phyloP scores from a whole-genome alignment of 2,888 invertebrate species.

The Synanthedon myopaeformis region DNA sequence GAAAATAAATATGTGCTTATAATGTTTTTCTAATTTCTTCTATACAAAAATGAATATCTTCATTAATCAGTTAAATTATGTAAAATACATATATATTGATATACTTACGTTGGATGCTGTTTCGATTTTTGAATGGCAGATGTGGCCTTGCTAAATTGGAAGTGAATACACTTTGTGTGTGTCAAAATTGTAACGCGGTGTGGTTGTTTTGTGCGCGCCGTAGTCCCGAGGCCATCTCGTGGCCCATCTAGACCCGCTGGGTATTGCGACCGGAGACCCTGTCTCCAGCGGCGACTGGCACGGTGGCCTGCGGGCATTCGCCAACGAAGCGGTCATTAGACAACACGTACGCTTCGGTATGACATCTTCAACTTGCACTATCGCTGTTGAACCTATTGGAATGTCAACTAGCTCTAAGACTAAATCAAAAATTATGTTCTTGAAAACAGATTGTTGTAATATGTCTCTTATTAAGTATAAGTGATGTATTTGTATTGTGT shows the following conservation, averaged over 20 bases:
- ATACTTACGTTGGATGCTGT: no score
- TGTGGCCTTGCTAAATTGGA: no score
- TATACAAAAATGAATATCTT: no score
- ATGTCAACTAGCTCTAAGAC: constrained; percentile 25
- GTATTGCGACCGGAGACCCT: constrained; percentile 82
- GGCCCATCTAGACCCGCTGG: constrained; percentile 92
- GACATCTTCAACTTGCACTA: constrained; percentile 22
- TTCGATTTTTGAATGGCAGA: no score
- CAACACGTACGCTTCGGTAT: constrained; percentile 69
- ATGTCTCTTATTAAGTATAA: no score
- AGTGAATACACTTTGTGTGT: no score
- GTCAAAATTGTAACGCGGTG: constrained; percentile 1
- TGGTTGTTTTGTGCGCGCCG: constrained; percentile 27
- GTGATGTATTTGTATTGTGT: no score
- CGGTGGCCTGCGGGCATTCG: constrained; percentile 63
- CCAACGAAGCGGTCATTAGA: constrained; percentile 64
- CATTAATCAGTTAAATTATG: no score
- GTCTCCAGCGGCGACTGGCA: constrained; percentile 61
- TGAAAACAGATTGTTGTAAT: background rate
- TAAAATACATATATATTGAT: no score
- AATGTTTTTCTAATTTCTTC: no score
- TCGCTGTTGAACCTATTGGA: constrained; percentile 36
- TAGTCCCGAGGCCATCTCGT: constrained; percentile 95
- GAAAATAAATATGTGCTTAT: no score
- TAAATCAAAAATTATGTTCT: background rate